Percentiles rank a stretch among this genome's conserved stretches.
Evolutionary conservation across 2,888 invertebrate species (phyloP).

Genomic region (Sicus ferrugineus): DNA sequence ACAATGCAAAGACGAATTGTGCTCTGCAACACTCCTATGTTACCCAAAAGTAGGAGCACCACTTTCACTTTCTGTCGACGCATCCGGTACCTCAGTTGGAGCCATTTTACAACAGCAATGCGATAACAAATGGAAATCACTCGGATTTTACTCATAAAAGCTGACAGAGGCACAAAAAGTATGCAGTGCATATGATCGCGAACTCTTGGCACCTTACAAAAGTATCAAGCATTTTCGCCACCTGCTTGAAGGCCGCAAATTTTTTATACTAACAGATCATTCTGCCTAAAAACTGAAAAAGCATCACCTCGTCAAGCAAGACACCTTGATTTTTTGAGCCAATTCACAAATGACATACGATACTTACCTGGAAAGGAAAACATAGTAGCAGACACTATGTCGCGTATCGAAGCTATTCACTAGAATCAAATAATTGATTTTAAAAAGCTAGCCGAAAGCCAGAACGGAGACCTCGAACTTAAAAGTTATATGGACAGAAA

Average conservation of each 20-base stretch:
- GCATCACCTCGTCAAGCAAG: slow-evolving; percentile 29
- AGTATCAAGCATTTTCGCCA: slow-evolving; percentile 32
- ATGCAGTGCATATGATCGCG: slow-evolving; percentile 38
- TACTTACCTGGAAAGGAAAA: slow-evolving; percentile 35
- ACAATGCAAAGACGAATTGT: slow-evolving; percentile 29
- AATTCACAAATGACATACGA: slow-evolving; percentile 33
- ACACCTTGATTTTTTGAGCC: slow-evolving; percentile 27
- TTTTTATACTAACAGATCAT: slow-evolving; percentile 28
- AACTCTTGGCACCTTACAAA: slow-evolving; percentile 31
- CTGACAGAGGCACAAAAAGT: slow-evolving; percentile 30
- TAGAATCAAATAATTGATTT: slow-evolving; percentile 35
- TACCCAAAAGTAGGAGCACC: slow-evolving; percentile 29
- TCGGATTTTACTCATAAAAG: slow-evolving; percentile 34
- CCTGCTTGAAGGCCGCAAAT: slow-evolving; percentile 31
- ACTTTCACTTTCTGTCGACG: slow-evolving; percentile 36
- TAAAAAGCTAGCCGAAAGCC: slow-evolving; percentile 23
- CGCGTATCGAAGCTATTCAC: slow-evolving; percentile 47
- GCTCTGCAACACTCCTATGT: slow-evolving; percentile 26
- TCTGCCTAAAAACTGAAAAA: slow-evolving; percentile 32
- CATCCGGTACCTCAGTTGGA: slow-evolving; percentile 33
- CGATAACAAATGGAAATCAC: slow-evolving; percentile 25
- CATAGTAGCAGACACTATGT: slow-evolving; percentile 32
- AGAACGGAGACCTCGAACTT: slow-evolving; percentile 31
- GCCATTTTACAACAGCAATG: slow-evolving; percentile 31
- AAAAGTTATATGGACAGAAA: neutral